Conservation (phyloP, 2,797 vertebrate species). For the Gambelia wislizenii region DNA sequence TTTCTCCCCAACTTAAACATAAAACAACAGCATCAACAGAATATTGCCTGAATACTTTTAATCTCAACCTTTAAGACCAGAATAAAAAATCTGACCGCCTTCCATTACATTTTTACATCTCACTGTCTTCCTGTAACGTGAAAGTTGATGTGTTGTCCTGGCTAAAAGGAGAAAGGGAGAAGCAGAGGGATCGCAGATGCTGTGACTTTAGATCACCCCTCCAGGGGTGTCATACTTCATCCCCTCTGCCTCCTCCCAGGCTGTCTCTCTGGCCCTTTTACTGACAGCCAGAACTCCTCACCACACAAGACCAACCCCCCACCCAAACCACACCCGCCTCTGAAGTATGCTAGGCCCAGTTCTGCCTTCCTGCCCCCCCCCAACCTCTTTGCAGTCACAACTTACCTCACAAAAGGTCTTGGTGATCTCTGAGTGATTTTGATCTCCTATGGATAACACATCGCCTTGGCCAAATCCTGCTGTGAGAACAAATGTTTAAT, state of each 20-base stretch:
- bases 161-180: not conserved
- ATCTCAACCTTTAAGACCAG: not conserved
- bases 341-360: not conserved
- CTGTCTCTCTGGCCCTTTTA: not conserved
- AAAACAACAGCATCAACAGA: not conserved
- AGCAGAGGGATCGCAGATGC: not conserved
- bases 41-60: not conserved
- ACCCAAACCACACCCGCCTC: too few species aligned
- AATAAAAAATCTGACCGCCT: not conserved
- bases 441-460: conserved; percentile 66
- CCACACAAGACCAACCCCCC: too few species aligned
- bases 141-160: not conserved
- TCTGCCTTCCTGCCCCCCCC: not conserved
- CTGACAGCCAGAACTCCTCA: not conserved
- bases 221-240: not conserved
- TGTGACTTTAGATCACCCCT: not conserved
- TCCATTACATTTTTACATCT: not conserved
- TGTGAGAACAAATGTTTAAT: conserved; percentile 61
- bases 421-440: conserved; percentile 71
- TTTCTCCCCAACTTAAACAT: not conserved
- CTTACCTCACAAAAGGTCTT: conserved; percentile 69
- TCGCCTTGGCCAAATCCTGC: conserved; percentile 72
- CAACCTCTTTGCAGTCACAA: too few species aligned
- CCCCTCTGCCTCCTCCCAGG: not conserved
- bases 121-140: not conserved